Conservation (phyloP, 2,888 invertebrate species). For the Entomobrya proxima region DNA sequence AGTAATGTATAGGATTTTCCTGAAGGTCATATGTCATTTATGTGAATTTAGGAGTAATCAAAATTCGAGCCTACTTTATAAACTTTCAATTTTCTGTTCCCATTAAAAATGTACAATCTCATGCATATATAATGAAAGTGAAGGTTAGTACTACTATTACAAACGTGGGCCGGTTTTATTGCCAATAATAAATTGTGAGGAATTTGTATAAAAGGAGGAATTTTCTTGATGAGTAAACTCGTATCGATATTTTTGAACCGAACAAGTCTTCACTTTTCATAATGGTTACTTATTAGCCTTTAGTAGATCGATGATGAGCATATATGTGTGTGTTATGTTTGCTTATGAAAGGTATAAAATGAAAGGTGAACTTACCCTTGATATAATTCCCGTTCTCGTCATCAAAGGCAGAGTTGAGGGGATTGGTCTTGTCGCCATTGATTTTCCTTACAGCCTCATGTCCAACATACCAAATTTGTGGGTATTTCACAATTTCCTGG, state of each 20-base stretch:
- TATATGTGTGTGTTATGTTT: no score
- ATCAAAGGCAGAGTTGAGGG: conserved; percentile 90
- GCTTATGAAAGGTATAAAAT: no score
- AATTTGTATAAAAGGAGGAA: no score
- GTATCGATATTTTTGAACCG: no score
- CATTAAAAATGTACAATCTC: background rate
- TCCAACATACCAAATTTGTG: conserved; percentile 96
- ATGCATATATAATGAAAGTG: background rate
- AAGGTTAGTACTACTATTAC: background rate
- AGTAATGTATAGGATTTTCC: background rate
- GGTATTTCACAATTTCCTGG: conserved; percentile 92
- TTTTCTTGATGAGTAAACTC: no score
- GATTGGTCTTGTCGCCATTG: conserved; percentile 87
- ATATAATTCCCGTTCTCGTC: conserved; percentile 96
- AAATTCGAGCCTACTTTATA: conserved; percentile 17
- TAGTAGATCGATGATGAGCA: no score
- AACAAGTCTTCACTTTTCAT: no score
- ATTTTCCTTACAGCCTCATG: conserved; percentile 88
- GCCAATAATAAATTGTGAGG: no score
- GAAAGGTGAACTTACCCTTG: conserved; percentile 83
- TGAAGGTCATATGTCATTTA: background rate
- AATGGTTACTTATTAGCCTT: no score
- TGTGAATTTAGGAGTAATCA: background rate
- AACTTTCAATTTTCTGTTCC: background rate
- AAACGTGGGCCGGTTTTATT: no score